Base-by-base conservation (phyloP, 2,797 vertebrate species). In the Microctenopoma lineatum region DNA sequence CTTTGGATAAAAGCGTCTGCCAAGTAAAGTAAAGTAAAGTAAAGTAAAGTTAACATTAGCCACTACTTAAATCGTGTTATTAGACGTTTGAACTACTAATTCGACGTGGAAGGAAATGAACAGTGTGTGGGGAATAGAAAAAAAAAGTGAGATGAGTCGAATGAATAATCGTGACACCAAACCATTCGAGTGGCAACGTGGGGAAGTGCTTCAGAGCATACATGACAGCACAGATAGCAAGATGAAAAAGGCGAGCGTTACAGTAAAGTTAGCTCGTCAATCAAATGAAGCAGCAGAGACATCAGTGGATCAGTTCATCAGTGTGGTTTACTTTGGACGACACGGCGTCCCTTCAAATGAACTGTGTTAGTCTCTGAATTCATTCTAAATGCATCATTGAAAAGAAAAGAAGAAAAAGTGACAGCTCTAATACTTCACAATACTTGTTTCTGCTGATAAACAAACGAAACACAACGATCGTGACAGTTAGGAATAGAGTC, bases 401-500 rank as follows among this genome's bases (percentile, higher is more conserved):
- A 21, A 21, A 21, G 21, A 21, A 21, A 21, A 21, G 21, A 21
- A 2, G 27, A 16, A 53, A 47, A 36, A 47, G 15, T 42, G 18
- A 15, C 5, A 44, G 16, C 42, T 0, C 13, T 39, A n/a, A 44
- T 44, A 15, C 39, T 15, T 1, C 42, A 27, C 34, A 12, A 32
- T 25, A n/a, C 44, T 32, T 63, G 36, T 55, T 64, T 54, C 42
- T 16, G 4, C 16, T 10, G 12, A 51, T 16, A 2, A 26, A 29
- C 21, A 45, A 25, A 5, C 55, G 34, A 18, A 45, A 44, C 21
- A 56, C 44, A 5, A 10, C 5, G 18, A 56, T 67, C 6, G 16
- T 59, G 21, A 56, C 66, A 52, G 21, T 38, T 12, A 36, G 47
- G 52, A 70, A 63, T 52, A 50, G 5, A 61, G n/a, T 50, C 14